Evolutionary conservation across 2,888 invertebrate species (phyloP), one percentile per base, ranked within the genome.

Genomic region (Hylaea fasciaria): DNA sequence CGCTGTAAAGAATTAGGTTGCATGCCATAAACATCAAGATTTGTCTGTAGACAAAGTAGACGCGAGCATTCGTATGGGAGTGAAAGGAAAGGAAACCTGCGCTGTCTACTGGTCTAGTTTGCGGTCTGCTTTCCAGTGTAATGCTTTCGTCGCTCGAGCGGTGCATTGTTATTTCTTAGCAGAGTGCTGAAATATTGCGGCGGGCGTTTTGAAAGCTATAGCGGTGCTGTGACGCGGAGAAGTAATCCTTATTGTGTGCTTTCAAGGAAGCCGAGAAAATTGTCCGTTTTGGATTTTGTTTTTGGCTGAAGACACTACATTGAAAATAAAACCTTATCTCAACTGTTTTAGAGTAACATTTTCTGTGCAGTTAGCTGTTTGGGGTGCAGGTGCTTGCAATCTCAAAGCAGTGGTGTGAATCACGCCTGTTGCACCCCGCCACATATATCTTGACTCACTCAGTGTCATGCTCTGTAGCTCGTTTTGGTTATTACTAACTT

Each of bases 161-260:
- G 70, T 76, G 84, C 85, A 88, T 88, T 89, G 90, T 91, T 90
- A 88, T 90, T 90, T 89, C 89, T 87, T 78, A 82, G 80, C 73
- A 74, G 78, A 87, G 86, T 81, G 85, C 81, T 90, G 86, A 90
- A 87, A 90, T 89, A 91, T 89, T 85, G 84, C 81, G 73, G 79
- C 77, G 78, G 77, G 78, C 76, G 77, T 78, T 80, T 80, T 78
- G 70, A 76, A 78, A 80, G 80, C 69, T 64, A 61, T 66, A 62
- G 66, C 62, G 40, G 59, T 57, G 59, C 61, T 57, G 61, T 67
- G 65, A 66, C 65, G 63, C 64, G 57, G 55, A 60, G 65, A 70
- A 70, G 63, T 70, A 70, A 70, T 70, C 68, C 70, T 66, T 68
- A 70, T 70, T 68, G 70, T 66, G 65, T 64, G 66, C 66, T 66